Percentiles rank a stretch among this genome's conserved stretches.
These are phyloP conservation scores for Aphelinus atriplicis DNA, from an alignment of 1,140 invertebrate genomes.

Conservation along the genomic window DNA sequence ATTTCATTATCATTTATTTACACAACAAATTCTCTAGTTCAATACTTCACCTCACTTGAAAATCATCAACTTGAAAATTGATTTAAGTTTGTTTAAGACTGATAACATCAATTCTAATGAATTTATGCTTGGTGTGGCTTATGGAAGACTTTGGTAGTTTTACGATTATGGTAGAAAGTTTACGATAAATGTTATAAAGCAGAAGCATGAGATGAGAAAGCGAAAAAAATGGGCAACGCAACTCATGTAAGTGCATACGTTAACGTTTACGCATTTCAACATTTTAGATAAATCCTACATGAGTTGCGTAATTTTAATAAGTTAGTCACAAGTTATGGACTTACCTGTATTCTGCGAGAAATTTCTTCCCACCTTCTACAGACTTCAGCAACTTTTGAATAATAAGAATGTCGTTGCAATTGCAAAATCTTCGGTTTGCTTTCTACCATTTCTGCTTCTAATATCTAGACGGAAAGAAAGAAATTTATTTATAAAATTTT, in stretches of 20 bases:
- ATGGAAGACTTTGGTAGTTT: conserved; percentile 8
- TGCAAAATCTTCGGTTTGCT: conserved; percentile 60
- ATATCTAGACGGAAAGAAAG: conserved; percentile 45
- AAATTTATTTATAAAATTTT: conserved; percentile 28
- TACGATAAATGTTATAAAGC: conserved; percentile 45
- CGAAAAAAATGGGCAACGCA: conserved; percentile 8
- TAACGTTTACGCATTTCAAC: not conserved
- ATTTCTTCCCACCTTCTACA: conserved; percentile 62
- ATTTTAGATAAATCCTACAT: conserved; percentile 8
- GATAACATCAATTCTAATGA: conserved; percentile 1
- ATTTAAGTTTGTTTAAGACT: not conserved
- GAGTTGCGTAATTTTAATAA: conserved; percentile 5
- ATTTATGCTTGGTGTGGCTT: conserved; percentile 31
- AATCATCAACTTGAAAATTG: no score
- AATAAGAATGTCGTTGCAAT: conserved; percentile 59
- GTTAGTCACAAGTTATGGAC: conserved; percentile 32
- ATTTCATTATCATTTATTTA: no score
- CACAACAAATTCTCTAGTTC: no score
- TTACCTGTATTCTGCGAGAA: conserved; percentile 59
- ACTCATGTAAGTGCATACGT: conserved; percentile 17
- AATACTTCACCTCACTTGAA: no score
- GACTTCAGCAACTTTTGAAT: conserved; percentile 60
- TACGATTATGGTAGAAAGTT: conserved; percentile 43
- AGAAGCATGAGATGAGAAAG: conserved; percentile 33
- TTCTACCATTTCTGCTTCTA: conserved; percentile 62